Percentiles rank a stretch among this genome's conserved stretches.
Conservation (phyloP, 2,113 vertebrate genomes). For the Phaethornis superciliosus region DNA sequence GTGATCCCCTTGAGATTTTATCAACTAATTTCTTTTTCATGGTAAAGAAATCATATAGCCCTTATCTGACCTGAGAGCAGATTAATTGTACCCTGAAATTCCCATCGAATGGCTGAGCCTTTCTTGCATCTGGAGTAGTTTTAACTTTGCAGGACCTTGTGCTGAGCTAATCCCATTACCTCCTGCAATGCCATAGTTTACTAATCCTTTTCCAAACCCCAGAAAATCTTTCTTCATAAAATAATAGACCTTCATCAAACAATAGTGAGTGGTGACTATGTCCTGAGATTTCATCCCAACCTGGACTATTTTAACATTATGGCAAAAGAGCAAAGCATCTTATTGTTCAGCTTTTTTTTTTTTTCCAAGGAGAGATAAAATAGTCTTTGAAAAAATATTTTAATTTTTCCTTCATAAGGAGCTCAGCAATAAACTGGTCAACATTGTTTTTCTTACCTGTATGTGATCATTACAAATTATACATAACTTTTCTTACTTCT, state of each 20-base stretch:
- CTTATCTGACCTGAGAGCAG: conserved; percentile 9
- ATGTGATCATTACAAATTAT: background rate
- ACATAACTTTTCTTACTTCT: background rate
- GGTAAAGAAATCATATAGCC: conserved; percentile 25
- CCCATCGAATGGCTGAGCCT: background rate
- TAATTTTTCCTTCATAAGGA: background rate
- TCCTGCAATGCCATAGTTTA: conserved; percentile 55
- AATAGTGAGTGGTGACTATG: conserved; percentile 41
- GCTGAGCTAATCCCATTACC: conserved; percentile 56
- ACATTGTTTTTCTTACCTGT: background rate
- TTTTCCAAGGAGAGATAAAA: conserved; percentile 7
- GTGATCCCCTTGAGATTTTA: background rate
- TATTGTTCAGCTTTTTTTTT: background rate
- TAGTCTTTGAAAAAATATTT: background rate
- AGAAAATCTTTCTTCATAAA: conserved; percentile 47
- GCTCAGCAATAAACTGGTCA: background rate
- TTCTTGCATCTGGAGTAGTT: conserved; percentile 53
- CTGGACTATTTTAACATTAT: conserved; percentile 31
- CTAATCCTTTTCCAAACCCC: conserved; percentile 55
- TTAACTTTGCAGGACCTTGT: conserved; percentile 46
- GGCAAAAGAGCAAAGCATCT: conserved; percentile 3
- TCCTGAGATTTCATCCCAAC: conserved; percentile 31
- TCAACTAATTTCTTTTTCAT: conserved; percentile 16
- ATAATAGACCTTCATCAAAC: conserved; percentile 46
- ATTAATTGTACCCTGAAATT: conserved; percentile 47